Percentiles rank a stretch among this genome's conserved stretches.
These are phyloP conservation scores for Megalops cyprinoides DNA, from an alignment of 2,797 vertebrate species.

Conservation along the genomic window DNA sequence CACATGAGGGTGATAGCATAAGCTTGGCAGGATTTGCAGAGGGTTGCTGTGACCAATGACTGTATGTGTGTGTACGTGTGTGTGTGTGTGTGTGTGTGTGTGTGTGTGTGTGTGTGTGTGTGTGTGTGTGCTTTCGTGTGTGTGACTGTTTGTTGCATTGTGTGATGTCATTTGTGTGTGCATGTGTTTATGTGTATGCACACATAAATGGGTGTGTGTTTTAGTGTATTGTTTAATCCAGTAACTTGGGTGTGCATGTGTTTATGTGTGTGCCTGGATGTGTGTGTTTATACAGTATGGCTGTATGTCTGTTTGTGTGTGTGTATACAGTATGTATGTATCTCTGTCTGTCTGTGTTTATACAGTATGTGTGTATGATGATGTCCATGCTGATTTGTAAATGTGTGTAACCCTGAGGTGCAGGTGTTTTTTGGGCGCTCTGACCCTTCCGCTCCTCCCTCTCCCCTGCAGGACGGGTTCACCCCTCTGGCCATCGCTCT, in stretches of 20 bases:
- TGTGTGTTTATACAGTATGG: too few relatives aligned
- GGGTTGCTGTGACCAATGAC: background rate
- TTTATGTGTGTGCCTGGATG: background rate
- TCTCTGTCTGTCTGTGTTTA: background rate
- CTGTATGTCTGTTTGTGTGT: too few relatives aligned
- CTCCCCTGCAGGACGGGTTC: conserved; percentile 86
- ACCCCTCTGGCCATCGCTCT: conserved; percentile 95
- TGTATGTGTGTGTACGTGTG: background rate
- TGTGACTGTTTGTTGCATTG: too few relatives aligned
- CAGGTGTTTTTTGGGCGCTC: too few relatives aligned
- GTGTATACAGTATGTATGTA: background rate
- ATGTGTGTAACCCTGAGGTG: background rate
- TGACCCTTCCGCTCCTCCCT: background rate
- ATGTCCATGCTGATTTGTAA: conserved; percentile 2
- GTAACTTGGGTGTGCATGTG: background rate
- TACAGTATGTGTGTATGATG: background rate
- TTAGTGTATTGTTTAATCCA: too few relatives aligned
- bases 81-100: background rate
- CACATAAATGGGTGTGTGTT: background rate
- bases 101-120: background rate
- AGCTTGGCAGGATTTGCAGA: background rate
- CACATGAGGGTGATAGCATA: too few relatives aligned
- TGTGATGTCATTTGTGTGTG: too few relatives aligned
- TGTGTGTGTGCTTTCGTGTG: too few relatives aligned
- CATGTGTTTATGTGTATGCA: background rate